Conservation (phyloP, 2,888 invertebrate species). For the Panzeria rudis region DNA sequence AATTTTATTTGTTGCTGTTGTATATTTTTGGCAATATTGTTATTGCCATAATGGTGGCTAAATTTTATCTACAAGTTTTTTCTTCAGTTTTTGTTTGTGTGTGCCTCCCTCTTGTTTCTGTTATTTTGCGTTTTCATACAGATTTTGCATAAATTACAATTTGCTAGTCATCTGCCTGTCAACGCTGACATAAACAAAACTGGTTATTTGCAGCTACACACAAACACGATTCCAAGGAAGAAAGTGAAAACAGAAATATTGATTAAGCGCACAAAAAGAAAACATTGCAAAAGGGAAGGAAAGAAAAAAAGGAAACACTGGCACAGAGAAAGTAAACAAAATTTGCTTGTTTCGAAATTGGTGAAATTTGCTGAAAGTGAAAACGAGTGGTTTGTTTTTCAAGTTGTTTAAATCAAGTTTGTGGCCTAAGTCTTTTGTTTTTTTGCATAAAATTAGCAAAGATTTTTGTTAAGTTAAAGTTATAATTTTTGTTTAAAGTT, state of each 20-base stretch:
- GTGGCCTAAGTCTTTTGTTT: conserved; percentile 38
- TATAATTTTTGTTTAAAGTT: background rate
- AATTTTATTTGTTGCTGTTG: conserved; percentile 47
- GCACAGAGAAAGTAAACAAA: conserved; percentile 53
- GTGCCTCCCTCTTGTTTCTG: conserved; percentile 20
- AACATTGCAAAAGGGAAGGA: conserved; percentile 29
- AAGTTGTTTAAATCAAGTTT: conserved; percentile 21
- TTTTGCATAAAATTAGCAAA: background rate
- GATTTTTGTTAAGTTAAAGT: conserved; percentile 3
- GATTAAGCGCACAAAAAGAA: background rate
- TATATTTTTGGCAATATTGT: conserved; percentile 48
- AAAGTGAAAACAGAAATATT: conserved; percentile 57
- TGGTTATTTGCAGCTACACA: conserved; percentile 58
- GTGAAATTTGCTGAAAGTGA: conserved; percentile 48
- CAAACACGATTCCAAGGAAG: background rate
- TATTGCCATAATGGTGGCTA: conserved; percentile 59
- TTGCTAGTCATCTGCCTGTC: conserved; percentile 70
- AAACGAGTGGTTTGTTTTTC: conserved; percentile 20
- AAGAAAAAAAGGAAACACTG: conserved; percentile 42
- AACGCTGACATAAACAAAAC: conserved; percentile 67
- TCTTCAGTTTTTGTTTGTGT: conserved; percentile 27
- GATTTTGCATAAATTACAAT: conserved; percentile 70
- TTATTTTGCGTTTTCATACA: conserved; percentile 26
- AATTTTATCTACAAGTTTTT: conserved; percentile 27
- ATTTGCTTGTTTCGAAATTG: conserved; percentile 8